These are phyloP conservation scores for Eristalis intricaria DNA, from an alignment of 2,888 invertebrate species.

Conservation along the genomic window DNA sequence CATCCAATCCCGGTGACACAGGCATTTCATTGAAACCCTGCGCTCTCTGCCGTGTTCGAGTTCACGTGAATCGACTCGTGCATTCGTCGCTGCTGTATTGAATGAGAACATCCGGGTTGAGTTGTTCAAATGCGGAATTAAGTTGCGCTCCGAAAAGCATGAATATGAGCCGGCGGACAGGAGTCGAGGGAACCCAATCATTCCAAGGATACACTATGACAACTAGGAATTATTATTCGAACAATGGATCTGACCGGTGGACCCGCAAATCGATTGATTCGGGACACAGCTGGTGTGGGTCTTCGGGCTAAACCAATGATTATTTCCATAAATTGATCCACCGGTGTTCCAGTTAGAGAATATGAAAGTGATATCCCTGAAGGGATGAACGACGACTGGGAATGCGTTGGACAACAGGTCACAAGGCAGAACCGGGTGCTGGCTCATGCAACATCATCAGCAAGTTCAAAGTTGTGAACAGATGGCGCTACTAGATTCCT, in stretches of 20 bases:
- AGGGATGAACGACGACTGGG: neutral
- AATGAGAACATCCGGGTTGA: neutral
- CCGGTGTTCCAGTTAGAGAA: neutral
- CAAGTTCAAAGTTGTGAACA: too few species aligned
- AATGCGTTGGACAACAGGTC: too few species aligned
- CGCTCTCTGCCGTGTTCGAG: neutral
- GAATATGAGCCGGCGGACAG: neutral
- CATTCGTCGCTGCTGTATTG: too few species aligned
- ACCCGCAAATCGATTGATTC: neutral
- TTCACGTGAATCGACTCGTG: neutral
- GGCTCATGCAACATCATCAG: neutral
- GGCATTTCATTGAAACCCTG: neutral
- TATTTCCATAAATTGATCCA: neutral
- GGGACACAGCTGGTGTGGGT: neutral
- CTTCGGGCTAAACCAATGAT: neutral
- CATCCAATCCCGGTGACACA: neutral
- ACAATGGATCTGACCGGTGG: neutral
- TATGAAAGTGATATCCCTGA: neutral
- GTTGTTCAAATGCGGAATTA: neutral
- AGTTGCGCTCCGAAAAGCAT: neutral
- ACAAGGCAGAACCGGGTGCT: neutral
- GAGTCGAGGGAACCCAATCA: neutral
- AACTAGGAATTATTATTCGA: neutral
- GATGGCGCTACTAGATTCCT: too few species aligned
- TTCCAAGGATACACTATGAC: neutral